Base-by-base conservation (phyloP, 2,797 vertebrate species). In the Ibycter americanus region DNA sequence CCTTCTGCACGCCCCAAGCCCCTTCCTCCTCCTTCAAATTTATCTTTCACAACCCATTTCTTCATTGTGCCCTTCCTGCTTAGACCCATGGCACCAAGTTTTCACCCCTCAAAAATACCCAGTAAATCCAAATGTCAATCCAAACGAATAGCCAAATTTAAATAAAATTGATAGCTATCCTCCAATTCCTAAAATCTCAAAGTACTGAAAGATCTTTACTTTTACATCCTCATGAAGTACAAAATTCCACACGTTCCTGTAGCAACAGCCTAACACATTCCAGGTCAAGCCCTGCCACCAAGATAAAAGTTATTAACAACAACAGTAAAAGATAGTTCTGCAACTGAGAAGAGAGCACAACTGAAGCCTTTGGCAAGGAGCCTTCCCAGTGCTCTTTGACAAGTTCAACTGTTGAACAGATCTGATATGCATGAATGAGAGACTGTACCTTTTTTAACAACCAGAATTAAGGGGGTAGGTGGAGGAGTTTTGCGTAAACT, bases 91-190 rank as follows among this genome's bases (percentile, higher is more conserved):
- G 29, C 14, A 49, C 21, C 81, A 31, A 23, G 46, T 46, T 71
- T 23, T 26, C 32, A 66, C 16, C 8, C 54, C 34, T 38, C 21
- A 32, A 72, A 62, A 92, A 51, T 0, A 67, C 4, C 56, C 42
- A 44, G 49, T 13, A 62, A 91, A 71, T 51, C 32, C 49, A 89
- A 86, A 42, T 3, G 25, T 40, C 51, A 40, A 40, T 21, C 49
- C 59, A 63, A 68, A 78, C 5, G 26, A 56, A 66, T 2, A 88
- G 27, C 32, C 46, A 46, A 7, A 3, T 21, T 72, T 31, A 62
- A 83, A 92, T 8, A 8, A 2, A 72, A 78, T 12, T 13, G 7
- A 49, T 34, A 70, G 0, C 63, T 2, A 0, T 1, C 46, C 9
- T 40, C 31, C 55, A 73, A 51, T 18, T 55, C 65, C n/a, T 56